Evolutionary conservation across 2,888 invertebrate species (phyloP).

Genomic region (Proisotoma minuta): DNA sequence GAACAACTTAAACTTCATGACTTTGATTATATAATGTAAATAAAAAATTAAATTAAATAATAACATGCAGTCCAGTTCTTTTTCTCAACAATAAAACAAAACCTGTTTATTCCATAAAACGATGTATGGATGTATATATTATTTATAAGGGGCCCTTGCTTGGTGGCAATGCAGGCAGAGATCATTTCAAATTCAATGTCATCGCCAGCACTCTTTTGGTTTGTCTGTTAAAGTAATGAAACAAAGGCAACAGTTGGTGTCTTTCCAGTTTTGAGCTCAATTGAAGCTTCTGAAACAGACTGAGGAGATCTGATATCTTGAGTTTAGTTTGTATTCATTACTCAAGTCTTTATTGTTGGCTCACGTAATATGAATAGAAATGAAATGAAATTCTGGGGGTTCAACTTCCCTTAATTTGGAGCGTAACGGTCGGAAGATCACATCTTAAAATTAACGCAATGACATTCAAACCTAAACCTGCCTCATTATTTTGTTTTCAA

Average conservation of each 20-base stretch:
- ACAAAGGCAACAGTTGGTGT: constrained; percentile 5
- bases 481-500: too few relatives aligned
- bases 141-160: too few relatives aligned
- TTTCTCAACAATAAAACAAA: neutral
- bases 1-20: neutral
- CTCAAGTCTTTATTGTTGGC: constrained; percentile 1
- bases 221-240: neutral
- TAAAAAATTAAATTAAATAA: neutral
- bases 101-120: too few relatives aligned
- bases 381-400: neutral
- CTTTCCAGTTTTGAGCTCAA: neutral
- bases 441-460: too few relatives aligned
- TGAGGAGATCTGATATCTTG: neutral
- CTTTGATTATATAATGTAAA: neutral
- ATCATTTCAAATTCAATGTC: constrained; percentile 5
- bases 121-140: too few relatives aligned
- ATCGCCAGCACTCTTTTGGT: neutral
- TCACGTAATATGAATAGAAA: constrained; percentile 5
- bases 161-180: constrained; percentile 1
- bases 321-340: constrained; percentile 3
- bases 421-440: too few relatives aligned
- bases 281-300: constrained; percentile 4
- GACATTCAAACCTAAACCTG: too few relatives aligned
- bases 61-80: neutral
- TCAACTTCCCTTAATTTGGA: too few relatives aligned